phyloP scores from a whole-genome alignment of 2,888 invertebrate genomes.

The Perizoma flavofasciatum region DNA sequence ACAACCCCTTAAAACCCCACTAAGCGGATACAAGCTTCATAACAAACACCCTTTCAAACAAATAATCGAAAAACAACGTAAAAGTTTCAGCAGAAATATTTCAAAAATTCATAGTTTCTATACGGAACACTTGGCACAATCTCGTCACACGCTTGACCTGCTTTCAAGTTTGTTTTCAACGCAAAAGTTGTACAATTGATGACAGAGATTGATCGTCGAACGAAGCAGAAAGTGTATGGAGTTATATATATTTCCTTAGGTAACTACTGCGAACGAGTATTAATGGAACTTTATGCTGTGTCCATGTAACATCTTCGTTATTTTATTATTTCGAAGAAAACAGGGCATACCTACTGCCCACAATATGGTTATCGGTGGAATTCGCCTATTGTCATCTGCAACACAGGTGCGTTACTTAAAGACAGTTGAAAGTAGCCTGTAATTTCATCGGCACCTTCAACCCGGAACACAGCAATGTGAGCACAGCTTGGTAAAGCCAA shows the following conservation, averaged over 20 bases:
- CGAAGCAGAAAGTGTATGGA: slow-evolving; percentile 30
- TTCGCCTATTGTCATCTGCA: no score
- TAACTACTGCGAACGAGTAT: no score
- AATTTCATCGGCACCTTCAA: no score
- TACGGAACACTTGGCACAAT: slow-evolving; percentile 39
- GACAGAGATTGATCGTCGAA: slow-evolving; percentile 38
- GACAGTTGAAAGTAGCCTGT: no score
- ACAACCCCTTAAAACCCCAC: slow-evolving; percentile 3
- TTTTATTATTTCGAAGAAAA: no score
- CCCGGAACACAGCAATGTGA: no score
- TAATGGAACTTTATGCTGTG: no score
- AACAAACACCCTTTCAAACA: slow-evolving; percentile 11
- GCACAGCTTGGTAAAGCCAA: no score
- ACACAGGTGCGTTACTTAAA: no score
- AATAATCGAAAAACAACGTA: slow-evolving; percentile 19
- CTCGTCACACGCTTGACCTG: slow-evolving; percentile 38
- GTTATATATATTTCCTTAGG: not conserved
- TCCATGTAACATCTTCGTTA: no score
- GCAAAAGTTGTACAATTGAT: slow-evolving; percentile 39
- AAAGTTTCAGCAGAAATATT: slow-evolving; percentile 17
- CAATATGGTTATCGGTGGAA: no score
- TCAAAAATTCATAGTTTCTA: slow-evolving; percentile 30
- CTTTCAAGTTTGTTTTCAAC: slow-evolving; percentile 42
- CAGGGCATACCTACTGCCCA: no score
- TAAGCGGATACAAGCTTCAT: slow-evolving; percentile 18